Percentiles rank a stretch among this genome's conserved stretches.
These are phyloP conservation scores for Sinocyclocheilus anophthalmus DNA, from an alignment of 2,113 vertebrate species.

Conservation along the genomic window DNA sequence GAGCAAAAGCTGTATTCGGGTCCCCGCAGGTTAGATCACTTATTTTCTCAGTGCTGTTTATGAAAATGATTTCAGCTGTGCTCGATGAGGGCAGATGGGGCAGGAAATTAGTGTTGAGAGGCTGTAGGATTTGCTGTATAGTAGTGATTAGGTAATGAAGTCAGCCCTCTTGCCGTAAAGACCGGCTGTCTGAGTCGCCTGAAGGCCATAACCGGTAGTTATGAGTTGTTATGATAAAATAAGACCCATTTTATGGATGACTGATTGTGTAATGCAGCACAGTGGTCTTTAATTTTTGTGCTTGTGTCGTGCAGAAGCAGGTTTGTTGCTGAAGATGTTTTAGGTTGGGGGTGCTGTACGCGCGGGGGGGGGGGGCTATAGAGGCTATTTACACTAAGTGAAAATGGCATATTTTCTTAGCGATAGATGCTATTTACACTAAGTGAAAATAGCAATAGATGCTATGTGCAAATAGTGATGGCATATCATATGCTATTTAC, in stretches of 20 bases:
- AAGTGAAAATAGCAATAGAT: no score
- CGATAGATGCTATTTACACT: no score
- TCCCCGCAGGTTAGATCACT: constrained; percentile 22
- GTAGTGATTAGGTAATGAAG: constrained; percentile 25
- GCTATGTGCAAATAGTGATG: no score
- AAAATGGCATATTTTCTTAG: no score
- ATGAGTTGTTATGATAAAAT: constrained; percentile 18
- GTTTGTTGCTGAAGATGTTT: no score
- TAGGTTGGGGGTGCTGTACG: no score
- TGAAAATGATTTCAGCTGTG: constrained; percentile 26
- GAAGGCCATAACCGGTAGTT: neutral
- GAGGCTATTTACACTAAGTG: no score
- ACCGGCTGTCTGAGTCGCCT: neutral
- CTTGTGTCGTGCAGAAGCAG: neutral
- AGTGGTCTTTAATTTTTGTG: neutral
- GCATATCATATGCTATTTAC: no score
- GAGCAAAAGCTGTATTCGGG: neutral
- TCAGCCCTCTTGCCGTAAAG: neutral
- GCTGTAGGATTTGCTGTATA: constrained; percentile 9
- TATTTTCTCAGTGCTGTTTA: constrained; percentile 28
- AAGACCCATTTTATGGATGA: neutral
- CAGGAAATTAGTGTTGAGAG: constrained; percentile 21
- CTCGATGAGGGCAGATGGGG: neutral
- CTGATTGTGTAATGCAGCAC: constrained; percentile 19
- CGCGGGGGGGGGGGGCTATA: no score